These are phyloP conservation scores for Galerucella nymphaeae DNA, from an alignment of 2,888 invertebrate genomes.

Conservation along the genomic window DNA sequence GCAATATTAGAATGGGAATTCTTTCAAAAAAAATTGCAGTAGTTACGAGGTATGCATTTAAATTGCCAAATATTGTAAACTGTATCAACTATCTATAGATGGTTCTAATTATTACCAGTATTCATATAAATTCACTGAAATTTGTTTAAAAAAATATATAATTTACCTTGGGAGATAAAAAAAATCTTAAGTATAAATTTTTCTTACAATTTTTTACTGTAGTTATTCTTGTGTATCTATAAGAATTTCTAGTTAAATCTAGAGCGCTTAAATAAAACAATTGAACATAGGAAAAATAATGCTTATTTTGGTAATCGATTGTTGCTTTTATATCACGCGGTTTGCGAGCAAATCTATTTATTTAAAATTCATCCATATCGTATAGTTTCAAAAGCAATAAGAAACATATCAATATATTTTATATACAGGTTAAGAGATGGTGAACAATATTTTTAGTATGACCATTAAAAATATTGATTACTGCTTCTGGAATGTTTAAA, in stretches of 20 bases:
- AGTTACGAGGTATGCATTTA: background rate
- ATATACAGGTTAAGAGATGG: background rate
- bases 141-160: conserved; percentile 38
- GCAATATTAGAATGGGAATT: too few relatives aligned
- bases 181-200: conserved; percentile 43
- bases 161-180: background rate
- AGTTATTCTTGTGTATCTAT: conserved; percentile 56
- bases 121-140: conserved; percentile 33
- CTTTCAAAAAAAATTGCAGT: too few relatives aligned
- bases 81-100: background rate
- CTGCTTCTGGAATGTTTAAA: background rate
- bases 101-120: conserved; percentile 9
- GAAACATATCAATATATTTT: conserved; percentile 34
- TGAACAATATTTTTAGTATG: background rate
- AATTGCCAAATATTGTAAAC: conserved; percentile 28
- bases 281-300: conserved; percentile 37
- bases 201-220: conserved; percentile 63
- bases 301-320: conserved; percentile 46
- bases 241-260: conserved; percentile 52
- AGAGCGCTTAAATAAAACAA: conserved; percentile 45
- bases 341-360: conserved; percentile 39
- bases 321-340: conserved; percentile 43
- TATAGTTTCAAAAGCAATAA: conserved; percentile 38
- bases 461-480: background rate
- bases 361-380: conserved; percentile 11